These are phyloP conservation scores for Dendrolimus kikuchii DNA, from an alignment of 1,140 invertebrate species.

Conservation along the genomic window DNA sequence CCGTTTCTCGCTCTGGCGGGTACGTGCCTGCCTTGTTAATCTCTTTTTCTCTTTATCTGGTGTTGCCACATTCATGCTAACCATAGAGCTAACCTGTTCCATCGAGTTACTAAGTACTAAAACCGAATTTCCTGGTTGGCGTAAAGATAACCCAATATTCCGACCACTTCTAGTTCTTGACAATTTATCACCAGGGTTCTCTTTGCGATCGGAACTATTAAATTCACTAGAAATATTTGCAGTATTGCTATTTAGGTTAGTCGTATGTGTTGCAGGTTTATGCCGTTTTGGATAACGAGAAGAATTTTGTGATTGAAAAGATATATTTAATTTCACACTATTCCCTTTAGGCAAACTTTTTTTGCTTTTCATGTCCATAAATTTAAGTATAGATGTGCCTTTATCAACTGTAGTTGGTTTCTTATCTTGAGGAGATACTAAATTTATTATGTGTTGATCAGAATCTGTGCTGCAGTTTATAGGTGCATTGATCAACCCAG, in stretches of 20 bases:
- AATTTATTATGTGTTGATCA: conserved; percentile 51
- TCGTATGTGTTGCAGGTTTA: conserved; percentile 19
- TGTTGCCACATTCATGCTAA: conserved; percentile 39
- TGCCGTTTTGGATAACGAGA: conserved; percentile 52
- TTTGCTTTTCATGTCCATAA: conserved; percentile 33
- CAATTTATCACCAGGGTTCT: conserved; percentile 35
- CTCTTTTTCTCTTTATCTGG: conserved; percentile 5
- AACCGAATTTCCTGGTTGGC: conserved; percentile 29
- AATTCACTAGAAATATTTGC: conserved; percentile 22
- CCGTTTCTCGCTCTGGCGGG: conserved; percentile 11
- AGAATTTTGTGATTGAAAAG: conserved; percentile 41
- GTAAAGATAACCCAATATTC: conserved; percentile 25
- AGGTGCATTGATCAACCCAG: conserved; percentile 19
- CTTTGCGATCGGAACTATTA: conserved; percentile 33
- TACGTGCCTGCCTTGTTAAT: conserved; percentile 5
- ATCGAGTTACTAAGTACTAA: conserved; percentile 37
- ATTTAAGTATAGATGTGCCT: conserved; percentile 46
- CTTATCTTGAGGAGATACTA: conserved; percentile 39
- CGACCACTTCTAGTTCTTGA: conserved; percentile 49
- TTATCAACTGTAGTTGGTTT: conserved; percentile 32
- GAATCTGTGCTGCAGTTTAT: conserved; percentile 53
- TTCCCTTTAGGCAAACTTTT: conserved; percentile 15
- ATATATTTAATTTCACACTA: conserved; percentile 29
- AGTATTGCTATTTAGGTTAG: conserved; percentile 19
- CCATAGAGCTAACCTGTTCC: conserved; percentile 39